These are phyloP conservation scores for Eugnorisma glareosa DNA, from an alignment of 2,888 invertebrate genomes.

Conservation along the genomic window DNA sequence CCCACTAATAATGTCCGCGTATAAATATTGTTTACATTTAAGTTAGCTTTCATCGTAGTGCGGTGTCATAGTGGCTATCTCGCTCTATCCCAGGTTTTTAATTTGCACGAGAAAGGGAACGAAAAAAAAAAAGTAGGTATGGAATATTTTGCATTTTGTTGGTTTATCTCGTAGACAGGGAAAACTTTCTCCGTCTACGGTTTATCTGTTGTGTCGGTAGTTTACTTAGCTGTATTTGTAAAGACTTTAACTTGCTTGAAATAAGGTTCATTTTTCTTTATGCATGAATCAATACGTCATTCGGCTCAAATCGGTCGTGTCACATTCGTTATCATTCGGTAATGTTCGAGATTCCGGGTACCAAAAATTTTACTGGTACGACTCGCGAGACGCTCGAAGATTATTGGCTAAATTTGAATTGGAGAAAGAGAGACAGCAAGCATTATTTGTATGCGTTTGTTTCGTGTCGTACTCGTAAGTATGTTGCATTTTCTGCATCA, in stretches of 20 bases:
- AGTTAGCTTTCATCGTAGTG: conserved; percentile 13
- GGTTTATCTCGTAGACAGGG: too few species aligned
- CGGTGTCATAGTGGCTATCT: background rate
- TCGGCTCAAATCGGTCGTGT: too few species aligned
- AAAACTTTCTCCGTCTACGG: conserved; percentile 5
- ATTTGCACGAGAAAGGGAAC: conserved; percentile 9
- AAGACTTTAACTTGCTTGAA: background rate
- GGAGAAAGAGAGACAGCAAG: too few species aligned
- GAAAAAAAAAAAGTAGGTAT: background rate
- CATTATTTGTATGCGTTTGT: too few species aligned
- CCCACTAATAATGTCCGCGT: background rate
- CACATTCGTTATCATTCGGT: too few species aligned
- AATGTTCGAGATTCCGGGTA: too few species aligned
- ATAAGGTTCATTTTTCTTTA: background rate
- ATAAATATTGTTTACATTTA: conserved; percentile 10
- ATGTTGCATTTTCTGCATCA: too few species aligned
- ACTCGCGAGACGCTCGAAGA: too few species aligned
- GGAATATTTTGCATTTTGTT: background rate
- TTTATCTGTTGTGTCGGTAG: conserved; percentile 1
- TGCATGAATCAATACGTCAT: too few species aligned
- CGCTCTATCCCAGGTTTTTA: conserved; percentile 2
- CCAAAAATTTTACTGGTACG: too few species aligned
- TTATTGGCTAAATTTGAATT: too few species aligned
- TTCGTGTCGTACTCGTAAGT: too few species aligned
- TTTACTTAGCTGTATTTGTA: conserved; percentile 3